phyloP scores from a whole-genome alignment of 1,140 invertebrate species.

The Zaprionus gabonicus region DNA sequence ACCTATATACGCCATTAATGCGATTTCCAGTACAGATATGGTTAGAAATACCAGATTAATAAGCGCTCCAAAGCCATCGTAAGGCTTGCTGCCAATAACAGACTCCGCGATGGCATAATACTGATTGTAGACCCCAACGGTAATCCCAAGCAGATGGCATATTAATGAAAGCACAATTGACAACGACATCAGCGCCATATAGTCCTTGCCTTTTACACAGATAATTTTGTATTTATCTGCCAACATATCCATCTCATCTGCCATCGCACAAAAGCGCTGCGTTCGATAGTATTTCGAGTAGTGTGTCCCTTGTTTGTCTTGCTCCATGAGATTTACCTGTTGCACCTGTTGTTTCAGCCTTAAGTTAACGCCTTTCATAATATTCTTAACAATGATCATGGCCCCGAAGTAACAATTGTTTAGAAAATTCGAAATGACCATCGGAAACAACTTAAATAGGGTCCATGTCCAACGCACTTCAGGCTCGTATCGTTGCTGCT shows the following conservation, averaged over 20 bases:
- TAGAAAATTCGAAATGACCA: constrained; percentile 65
- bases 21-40: constrained; percentile 69
- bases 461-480: constrained; percentile 54
- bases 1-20: constrained; percentile 53
- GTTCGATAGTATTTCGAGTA: constrained; percentile 68
- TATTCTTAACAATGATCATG: constrained; percentile 60
- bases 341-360: constrained; percentile 44
- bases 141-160: constrained; percentile 76
- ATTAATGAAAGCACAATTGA: constrained; percentile 69
- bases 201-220: constrained; percentile 46
- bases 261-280: constrained; percentile 62
- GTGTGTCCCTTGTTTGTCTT: constrained; percentile 30
- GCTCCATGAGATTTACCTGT: constrained; percentile 64
- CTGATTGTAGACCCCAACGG: constrained; percentile 64
- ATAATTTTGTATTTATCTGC: constrained; percentile 52
- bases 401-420: constrained; percentile 72
- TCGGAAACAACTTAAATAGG: constrained; percentile 62
- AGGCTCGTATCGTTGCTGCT: constrained; percentile 56
- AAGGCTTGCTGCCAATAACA: constrained; percentile 56
- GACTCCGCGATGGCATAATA: constrained; percentile 71
- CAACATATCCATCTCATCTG: constrained; percentile 68
- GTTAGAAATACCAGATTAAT: constrained; percentile 67
- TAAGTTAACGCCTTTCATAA: constrained; percentile 55
- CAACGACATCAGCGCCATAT: constrained; percentile 56
- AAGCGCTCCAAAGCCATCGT: constrained; percentile 65